Percentiles rank a stretch among this genome's conserved stretches.
phyloP scores from a whole-genome alignment of 2,797 vertebrate species.

The Emys orbicularis region DNA sequence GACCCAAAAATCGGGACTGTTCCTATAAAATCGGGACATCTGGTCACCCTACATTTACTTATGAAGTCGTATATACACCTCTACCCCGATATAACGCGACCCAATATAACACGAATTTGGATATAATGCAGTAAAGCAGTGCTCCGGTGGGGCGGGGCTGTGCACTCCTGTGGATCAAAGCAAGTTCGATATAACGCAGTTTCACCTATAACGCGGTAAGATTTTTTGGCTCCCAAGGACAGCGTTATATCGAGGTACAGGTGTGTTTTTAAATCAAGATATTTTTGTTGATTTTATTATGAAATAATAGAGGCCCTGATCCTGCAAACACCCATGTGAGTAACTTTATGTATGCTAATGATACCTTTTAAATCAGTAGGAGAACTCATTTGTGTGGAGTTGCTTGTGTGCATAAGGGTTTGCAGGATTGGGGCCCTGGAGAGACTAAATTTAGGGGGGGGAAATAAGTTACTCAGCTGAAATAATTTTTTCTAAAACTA shows the following conservation, averaged over 20 bases:
- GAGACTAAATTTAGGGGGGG: not conserved
- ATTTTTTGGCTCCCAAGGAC: too few relatives aligned
- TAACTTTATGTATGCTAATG: not conserved
- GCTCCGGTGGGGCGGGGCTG: too few relatives aligned
- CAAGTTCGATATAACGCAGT: too few relatives aligned
- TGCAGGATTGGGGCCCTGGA: not conserved
- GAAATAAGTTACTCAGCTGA: not conserved
- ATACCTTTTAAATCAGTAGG: not conserved
- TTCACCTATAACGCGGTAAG: too few relatives aligned
- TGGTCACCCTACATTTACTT: too few relatives aligned
- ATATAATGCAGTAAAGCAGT: too few relatives aligned
- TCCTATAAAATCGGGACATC: too few relatives aligned
- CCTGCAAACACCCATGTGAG: not conserved
- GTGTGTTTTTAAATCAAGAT: not conserved
- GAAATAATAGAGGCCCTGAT: not conserved
- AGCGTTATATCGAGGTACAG: too few relatives aligned
- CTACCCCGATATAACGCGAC: too few relatives aligned
- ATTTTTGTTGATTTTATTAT: not conserved
- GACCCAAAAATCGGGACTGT: too few relatives aligned
- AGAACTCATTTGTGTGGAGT: not conserved
- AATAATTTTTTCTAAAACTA: not conserved
- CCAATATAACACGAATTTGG: too few relatives aligned
- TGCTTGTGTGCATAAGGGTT: not conserved
- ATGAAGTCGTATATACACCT: not conserved
- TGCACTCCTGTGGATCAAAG: too few relatives aligned